Evolutionary conservation across 2,797 vertebrate species (phyloP).

Genomic region (Alcedo atthis): DNA sequence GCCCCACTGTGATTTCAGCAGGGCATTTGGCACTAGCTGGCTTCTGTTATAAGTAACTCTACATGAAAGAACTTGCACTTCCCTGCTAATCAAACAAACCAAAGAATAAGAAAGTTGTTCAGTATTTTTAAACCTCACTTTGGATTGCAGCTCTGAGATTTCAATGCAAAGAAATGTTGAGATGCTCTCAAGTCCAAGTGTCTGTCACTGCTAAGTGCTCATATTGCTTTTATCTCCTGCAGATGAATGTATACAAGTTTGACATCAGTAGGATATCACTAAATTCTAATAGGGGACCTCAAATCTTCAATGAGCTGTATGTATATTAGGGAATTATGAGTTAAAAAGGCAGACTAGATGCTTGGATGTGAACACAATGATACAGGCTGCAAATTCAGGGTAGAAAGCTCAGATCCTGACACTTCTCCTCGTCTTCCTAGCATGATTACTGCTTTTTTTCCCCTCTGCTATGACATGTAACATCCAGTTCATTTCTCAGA

Average conservation of each 20-base stretch:
- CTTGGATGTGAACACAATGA: neutral
- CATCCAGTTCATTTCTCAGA: neutral
- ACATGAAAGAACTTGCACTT: conserved; percentile 76
- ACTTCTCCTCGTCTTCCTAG: neutral
- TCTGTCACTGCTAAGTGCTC: conserved; percentile 12
- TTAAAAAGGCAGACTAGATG: neutral
- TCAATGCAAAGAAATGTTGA: conserved; percentile 36
- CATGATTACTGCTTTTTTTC: neutral
- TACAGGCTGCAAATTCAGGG: neutral
- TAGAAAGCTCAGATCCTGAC: neutral
- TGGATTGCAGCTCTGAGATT: conserved; percentile 45
- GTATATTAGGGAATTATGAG: neutral
- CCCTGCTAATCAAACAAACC: conserved; percentile 65
- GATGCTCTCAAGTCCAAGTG: conserved; percentile 18
- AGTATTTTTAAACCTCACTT: conserved; percentile 58
- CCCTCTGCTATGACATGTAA: accelerated
- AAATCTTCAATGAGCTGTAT: neutral
- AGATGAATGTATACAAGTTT: neutral
- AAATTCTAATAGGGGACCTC: neutral
- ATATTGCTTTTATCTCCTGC: neutral
- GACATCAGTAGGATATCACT: neutral
- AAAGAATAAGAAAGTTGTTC: conserved; percentile 61
- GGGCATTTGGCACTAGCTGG: conserved; percentile 67
- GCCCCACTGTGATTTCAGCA: conserved; percentile 77
- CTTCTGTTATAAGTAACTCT: conserved; percentile 77